Base-by-base conservation (phyloP, 2,888 invertebrate species). In the Trachelus iudaicus region DNA sequence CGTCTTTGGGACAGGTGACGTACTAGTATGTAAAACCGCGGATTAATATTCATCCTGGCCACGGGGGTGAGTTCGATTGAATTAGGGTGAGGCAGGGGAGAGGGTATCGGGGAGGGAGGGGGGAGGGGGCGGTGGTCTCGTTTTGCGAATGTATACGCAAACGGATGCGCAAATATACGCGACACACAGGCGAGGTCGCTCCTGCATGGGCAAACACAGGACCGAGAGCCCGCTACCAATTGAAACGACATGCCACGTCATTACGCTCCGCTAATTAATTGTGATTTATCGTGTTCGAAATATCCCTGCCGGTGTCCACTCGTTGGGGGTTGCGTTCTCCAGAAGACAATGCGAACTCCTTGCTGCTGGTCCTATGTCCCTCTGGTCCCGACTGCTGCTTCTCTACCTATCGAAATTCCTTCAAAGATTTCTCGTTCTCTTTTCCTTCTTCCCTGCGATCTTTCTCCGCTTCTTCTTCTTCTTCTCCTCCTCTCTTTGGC, bases 261-360 rank as follows among this genome's bases (percentile, higher is more conserved):
- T 90, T 91, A 91, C 90, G 89, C 87, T 87, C 87, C 85, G 88
- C 90, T 91, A 91, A 91, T 91, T 91, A 91, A 91, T 90, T 90
- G 91, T 91, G 91, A 91, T 91, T 91, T 91, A 91, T 91, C 89
- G 90, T 87, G 87, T 86, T 87, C 88, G 89, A 83, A 83, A 83
- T 80, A 71, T 71, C 71, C 33, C 31, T 71, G 71, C 71, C 71
- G 71, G 31, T 34, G 71, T 34, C 33, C 56, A 23, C 56, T 56
- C 56, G 56, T 56, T 56, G 56, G 56, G 56, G 56, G 56, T 56
- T 56, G 56, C 56, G 56, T 56, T 56, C 56, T 2, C 23, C 56
- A 56, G 56, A 56, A 56, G 56, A 56, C 56, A 56, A 56, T 56
- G 56, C 56, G 56, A 56, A 56, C 6, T 56, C 56, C 56, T 56